Evolutionary conservation across 2,888 invertebrate species (phyloP).

Genomic region (Gasteruption jaculator): DNA sequence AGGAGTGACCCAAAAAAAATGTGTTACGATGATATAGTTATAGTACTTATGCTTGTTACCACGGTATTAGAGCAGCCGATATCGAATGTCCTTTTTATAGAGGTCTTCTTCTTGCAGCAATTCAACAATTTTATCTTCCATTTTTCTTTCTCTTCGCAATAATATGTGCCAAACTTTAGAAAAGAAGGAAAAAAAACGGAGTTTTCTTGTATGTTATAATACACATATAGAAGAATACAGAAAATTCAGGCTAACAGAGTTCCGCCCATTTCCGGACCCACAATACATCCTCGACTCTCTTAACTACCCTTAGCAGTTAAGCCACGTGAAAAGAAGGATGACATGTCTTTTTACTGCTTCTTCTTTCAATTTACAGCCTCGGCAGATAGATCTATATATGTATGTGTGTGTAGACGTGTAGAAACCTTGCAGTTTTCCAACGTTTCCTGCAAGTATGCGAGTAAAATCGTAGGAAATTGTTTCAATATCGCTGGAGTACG

Average conservation of each 20-base stretch:
- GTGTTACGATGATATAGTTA: too few species aligned
- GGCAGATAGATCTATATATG: too few species aligned
- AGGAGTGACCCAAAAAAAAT: too few species aligned
- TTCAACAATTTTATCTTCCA: constrained; percentile 22
- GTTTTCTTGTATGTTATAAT: constrained; percentile 38
- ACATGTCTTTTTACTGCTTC: constrained; percentile 43
- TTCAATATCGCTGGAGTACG: too few species aligned
- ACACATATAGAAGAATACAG: too few species aligned
- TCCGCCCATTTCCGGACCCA: constrained; percentile 51
- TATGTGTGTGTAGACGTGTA: too few species aligned
- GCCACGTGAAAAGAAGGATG: constrained; percentile 42
- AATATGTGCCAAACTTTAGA: constrained; percentile 27
- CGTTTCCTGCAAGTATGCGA: too few species aligned
- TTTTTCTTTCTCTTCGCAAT: constrained; percentile 23
- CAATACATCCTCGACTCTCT: constrained; percentile 48
- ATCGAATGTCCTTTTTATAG: constrained; percentile 52
- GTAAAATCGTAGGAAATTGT: too few species aligned
- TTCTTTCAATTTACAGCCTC: too few species aligned
- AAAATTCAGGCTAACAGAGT: constrained; percentile 45
- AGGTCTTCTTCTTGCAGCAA: too few species aligned
- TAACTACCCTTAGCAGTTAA: constrained; percentile 47
- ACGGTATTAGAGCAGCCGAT: constrained; percentile 49
- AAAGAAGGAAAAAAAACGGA: constrained; percentile 33
- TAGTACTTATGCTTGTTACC: constrained; percentile 46
- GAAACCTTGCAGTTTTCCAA: too few species aligned